A percentile compares a stretch with the other conserved stretches of the same genome.
Evolutionary conservation across 2,797 vertebrate genomes (phyloP).

Genomic region (Onychomys arenicola): DNA sequence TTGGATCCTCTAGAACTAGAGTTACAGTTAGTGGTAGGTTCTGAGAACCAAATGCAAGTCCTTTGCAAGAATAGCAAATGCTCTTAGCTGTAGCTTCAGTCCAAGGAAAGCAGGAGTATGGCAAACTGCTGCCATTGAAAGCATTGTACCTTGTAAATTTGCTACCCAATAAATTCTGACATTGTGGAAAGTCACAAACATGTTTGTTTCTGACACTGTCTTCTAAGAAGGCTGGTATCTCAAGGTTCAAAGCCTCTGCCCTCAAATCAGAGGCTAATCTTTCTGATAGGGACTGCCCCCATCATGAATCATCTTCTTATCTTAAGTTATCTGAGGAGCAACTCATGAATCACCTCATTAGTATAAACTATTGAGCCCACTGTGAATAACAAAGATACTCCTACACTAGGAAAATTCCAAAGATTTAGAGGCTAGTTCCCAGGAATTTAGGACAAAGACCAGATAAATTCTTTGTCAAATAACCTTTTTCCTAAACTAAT

Average conservation of each 20-base stretch:
- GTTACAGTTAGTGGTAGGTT: not conserved
- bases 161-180: not conserved
- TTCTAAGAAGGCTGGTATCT: not conserved
- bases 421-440: not conserved
- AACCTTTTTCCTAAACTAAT: not conserved
- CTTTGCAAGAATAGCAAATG: not conserved
- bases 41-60: not conserved
- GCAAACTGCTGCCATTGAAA: not conserved
- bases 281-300: not conserved
- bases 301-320: not conserved
- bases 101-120: not conserved
- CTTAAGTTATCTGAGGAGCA: not conserved
- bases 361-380: not conserved
- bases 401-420: not conserved
- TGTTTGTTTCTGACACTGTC: not conserved
- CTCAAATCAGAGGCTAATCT: not conserved
- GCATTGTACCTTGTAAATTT: not conserved
- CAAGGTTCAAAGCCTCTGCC: not conserved
- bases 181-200: not conserved
- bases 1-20: not conserved
- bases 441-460: not conserved
- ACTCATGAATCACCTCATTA: not conserved
- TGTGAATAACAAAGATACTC: not conserved
- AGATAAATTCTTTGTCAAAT: not conserved
- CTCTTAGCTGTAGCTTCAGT: not conserved